These are phyloP conservation scores for Stigmatopora argus DNA, from an alignment of 2,113 vertebrate species.

Conservation along the genomic window DNA sequence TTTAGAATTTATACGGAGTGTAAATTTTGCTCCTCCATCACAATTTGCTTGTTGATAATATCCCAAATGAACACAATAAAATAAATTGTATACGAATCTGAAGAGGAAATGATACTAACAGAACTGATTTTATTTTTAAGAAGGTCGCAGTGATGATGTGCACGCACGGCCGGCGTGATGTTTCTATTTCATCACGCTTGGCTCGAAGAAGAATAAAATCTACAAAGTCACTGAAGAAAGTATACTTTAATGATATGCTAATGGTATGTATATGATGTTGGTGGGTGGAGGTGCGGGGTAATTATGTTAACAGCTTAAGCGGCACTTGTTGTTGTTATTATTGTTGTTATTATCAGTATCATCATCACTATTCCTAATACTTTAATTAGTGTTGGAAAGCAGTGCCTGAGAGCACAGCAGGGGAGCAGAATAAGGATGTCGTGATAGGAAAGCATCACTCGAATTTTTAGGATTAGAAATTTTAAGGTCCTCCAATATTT, in stretches of 20 bases:
- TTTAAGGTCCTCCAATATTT: conserved; percentile 2
- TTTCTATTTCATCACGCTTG: conserved; percentile 29
- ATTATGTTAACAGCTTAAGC: conserved; percentile 76
- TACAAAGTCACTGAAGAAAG: conserved; percentile 49
- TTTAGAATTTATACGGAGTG: not conserved
- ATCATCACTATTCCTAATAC: conserved; percentile 69
- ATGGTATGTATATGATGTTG: conserved; percentile 66
- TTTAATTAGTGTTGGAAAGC: conserved; percentile 68
- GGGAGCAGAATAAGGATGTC: conserved; percentile 18
- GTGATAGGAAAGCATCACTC: conserved; percentile 3
- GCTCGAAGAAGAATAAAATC: conserved; percentile 34
- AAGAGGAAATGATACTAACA: not conserved
- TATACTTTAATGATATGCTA: conserved; percentile 66
- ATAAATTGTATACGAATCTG: not conserved
- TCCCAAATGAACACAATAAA: not conserved
- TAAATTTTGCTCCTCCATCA: conserved; percentile 6
- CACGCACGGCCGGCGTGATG: conserved; percentile 25
- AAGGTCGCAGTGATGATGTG: conserved; percentile 23
- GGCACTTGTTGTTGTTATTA: conserved; percentile 68
- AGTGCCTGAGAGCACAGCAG: conserved; percentile 40
- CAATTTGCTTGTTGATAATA: not conserved
- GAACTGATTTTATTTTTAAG: not conserved
- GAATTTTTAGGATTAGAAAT: not conserved
- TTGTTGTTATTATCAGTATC: conserved; percentile 55
- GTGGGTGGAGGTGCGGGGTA: conserved; percentile 61